phyloP scores from a whole-genome alignment of 2,113 vertebrate genomes.

The Puntigrus tetrazona region DNA sequence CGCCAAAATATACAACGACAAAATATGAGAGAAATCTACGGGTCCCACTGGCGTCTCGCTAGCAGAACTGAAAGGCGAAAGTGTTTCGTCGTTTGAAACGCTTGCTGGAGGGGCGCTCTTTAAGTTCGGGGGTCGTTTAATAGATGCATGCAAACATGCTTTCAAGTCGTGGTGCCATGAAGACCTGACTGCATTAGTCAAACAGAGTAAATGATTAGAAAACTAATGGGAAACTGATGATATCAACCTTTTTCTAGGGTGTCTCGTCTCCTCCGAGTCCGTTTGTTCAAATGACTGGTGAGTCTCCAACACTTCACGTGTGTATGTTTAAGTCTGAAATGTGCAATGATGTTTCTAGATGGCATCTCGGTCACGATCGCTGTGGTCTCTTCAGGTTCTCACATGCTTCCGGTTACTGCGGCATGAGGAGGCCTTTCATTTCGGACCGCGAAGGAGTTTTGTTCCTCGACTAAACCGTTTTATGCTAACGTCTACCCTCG shows the following conservation, averaged over 20 bases:
- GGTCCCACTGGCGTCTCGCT: not conserved
- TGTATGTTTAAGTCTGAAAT: not conserved
- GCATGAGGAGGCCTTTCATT: constrained; percentile 81
- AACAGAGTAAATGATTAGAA: constrained; percentile 22
- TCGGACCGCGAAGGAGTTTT: constrained; percentile 86
- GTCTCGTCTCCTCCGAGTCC: constrained; percentile 69
- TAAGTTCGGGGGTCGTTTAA: not conserved
- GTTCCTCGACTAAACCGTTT: constrained; percentile 79
- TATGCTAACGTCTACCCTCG: constrained; percentile 75
- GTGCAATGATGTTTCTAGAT: not conserved
- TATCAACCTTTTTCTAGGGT: constrained; percentile 70
- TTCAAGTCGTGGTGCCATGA: constrained; percentile 10
- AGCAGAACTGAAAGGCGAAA: too few species aligned
- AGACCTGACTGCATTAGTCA: not conserved
- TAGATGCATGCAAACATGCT: constrained; percentile 17
- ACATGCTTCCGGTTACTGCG: constrained; percentile 79
- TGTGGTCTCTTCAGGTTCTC: constrained; percentile 76
- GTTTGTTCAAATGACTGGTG: constrained; percentile 84
- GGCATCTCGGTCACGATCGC: not conserved
- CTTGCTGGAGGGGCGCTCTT: not conserved
- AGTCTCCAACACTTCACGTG: constrained; percentile 55
- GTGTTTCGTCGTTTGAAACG: too few species aligned
- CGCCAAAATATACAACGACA: not conserved
- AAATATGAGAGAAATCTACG: not conserved
- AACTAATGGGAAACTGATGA: not conserved